Evolutionary conservation across 2,888 invertebrate species (phyloP).

Genomic region (Dynastes hyllus): DNA sequence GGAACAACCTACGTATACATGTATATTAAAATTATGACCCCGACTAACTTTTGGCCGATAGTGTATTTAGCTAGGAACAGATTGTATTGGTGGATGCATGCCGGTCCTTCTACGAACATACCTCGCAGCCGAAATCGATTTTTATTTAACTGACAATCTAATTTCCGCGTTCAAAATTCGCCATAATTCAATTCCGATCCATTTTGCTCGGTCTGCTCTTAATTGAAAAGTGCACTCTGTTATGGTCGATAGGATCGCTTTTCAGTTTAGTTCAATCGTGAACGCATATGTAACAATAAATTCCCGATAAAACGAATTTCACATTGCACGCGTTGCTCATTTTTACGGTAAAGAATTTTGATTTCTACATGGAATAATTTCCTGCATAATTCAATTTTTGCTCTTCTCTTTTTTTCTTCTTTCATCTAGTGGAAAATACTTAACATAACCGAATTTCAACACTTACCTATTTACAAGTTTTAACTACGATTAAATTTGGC

Average conservation of each 20-base stretch:
- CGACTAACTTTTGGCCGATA: too few relatives aligned
- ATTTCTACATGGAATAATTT: neutral
- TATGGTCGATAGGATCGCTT: slow-evolving; percentile 31
- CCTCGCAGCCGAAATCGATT: slow-evolving; percentile 17
- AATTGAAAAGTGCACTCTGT: slow-evolving; percentile 45
- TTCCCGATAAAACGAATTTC: slow-evolving; percentile 25
- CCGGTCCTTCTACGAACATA: too few relatives aligned
- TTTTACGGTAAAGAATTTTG: neutral
- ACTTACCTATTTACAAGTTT: too few relatives aligned
- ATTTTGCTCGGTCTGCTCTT: slow-evolving; percentile 48
- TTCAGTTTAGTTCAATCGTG: slow-evolving; percentile 30
- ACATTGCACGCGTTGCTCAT: slow-evolving; percentile 2
- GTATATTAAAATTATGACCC: too few relatives aligned
- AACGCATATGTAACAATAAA: slow-evolving; percentile 27
- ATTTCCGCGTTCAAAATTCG: slow-evolving; percentile 46
- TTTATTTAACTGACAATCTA: slow-evolving; percentile 43
- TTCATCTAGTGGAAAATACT: too few relatives aligned
- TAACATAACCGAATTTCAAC: neutral
- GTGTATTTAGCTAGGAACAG: too few relatives aligned
- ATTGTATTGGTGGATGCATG: too few relatives aligned
- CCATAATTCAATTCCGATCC: slow-evolving; percentile 47
- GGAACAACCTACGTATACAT: too few relatives aligned
- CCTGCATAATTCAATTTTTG: neutral
- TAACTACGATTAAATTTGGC: too few relatives aligned
- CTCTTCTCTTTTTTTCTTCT: neutral